A percentile compares a stretch with the other conserved stretches of the same genome.
phyloP scores from a whole-genome alignment of 2,797 vertebrate genomes.

The Phylloscopus collybita region DNA sequence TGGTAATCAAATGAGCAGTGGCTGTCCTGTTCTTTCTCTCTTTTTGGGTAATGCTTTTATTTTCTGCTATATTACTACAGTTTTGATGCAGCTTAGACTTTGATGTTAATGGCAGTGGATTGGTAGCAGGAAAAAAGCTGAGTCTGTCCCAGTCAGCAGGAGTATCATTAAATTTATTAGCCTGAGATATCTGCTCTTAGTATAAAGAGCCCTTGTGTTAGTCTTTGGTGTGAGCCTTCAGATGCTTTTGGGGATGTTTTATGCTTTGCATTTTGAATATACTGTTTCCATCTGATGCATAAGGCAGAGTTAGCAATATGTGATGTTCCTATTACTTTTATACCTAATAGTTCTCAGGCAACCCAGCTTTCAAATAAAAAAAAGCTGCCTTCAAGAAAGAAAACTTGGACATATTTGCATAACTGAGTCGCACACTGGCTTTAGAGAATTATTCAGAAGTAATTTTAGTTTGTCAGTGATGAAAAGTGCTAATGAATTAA shows the following conservation, averaged over 20 bases:
- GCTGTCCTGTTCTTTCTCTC: conserved; percentile 6
- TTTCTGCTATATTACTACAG: conserved; percentile 49
- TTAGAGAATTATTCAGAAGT: not conserved
- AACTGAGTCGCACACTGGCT: not conserved
- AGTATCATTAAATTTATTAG: conserved; percentile 67
- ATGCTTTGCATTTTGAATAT: not conserved
- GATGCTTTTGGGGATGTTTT: conserved; percentile 1
- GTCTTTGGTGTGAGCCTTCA: conserved; percentile 2
- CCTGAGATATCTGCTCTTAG: conserved; percentile 42
- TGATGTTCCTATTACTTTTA: not conserved
- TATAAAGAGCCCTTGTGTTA: conserved; percentile 41
- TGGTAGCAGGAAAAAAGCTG: conserved; percentile 56
- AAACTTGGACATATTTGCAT: not conserved
- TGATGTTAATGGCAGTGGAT: conserved; percentile 49
- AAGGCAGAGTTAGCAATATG: not conserved
- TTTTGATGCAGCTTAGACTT: conserved; percentile 55
- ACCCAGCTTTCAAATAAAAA: not conserved
- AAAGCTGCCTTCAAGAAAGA: not conserved
- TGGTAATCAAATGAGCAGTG: conserved; percentile 46
- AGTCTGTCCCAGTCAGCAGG: conserved; percentile 44
- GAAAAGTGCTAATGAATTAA: not conserved
- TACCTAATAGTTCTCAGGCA: not conserved
- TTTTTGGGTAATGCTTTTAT: conserved; percentile 55
- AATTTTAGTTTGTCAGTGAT: not conserved
- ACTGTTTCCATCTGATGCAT: not conserved